Evolutionary conservation across 1,140 invertebrate genomes (phyloP).

Genomic region (Drosophila burlai): DNA sequence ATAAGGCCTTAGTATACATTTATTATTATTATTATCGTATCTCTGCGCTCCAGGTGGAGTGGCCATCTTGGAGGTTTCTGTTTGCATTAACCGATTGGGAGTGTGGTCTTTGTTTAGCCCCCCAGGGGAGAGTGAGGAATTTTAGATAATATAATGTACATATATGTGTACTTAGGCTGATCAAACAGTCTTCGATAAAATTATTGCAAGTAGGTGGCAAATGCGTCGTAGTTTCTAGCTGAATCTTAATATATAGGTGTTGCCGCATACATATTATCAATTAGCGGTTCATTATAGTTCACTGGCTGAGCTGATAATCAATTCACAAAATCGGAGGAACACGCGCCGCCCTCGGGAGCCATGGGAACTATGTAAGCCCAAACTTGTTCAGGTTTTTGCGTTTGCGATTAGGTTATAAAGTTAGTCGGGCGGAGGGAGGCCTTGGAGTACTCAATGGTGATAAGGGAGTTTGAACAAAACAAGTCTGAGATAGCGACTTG

Average conservation of each 20-base stretch:
- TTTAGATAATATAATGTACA: background rate
- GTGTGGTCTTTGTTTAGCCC: conserved; percentile 9
- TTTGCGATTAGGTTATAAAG: background rate
- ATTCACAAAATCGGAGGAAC: conserved; percentile 31
- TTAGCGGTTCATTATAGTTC: conserved; percentile 74
- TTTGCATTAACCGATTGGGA: conserved; percentile 18
- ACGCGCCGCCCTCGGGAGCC: conserved; percentile 51
- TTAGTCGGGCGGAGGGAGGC: conserved; percentile 17
- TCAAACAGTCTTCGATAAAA: conserved; percentile 47
- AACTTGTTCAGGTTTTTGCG: conserved; percentile 2
- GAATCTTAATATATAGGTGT: conserved; percentile 27
- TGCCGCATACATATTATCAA: conserved; percentile 66
- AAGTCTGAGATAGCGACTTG: conserved; percentile 4
- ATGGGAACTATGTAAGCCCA: conserved; percentile 12
- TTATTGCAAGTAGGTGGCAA: conserved; percentile 15
- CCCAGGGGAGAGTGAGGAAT: background rate
- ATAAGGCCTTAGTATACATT: conserved; percentile 26
- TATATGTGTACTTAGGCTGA: conserved; percentile 9
- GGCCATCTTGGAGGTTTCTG: conserved; percentile 35
- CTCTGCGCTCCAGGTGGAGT: conserved; percentile 23
- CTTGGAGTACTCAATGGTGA: conserved; percentile 10
- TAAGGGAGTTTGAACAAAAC: conserved; percentile 1
- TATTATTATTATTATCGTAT: conserved; percentile 21
- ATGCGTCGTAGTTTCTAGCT: conserved; percentile 28
- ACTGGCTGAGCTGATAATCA: conserved; percentile 60